These are phyloP conservation scores for Chymomyza amoena DNA, from an alignment of 2,888 invertebrate species.

Conservation along the genomic window DNA sequence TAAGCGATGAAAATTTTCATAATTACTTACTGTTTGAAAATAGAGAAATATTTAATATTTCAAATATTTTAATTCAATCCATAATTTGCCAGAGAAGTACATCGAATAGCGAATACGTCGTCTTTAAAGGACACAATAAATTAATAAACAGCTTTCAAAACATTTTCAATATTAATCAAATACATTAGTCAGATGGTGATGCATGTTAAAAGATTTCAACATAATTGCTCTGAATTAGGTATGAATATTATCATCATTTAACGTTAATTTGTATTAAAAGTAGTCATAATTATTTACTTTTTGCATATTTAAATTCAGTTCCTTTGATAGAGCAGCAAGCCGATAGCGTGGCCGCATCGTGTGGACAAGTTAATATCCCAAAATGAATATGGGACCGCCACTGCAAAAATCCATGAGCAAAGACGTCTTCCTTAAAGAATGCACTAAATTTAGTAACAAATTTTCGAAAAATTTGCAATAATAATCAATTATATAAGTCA, in stretches of 20 bases:
- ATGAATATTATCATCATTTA: slow-evolving; percentile 19
- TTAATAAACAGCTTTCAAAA: too few species aligned
- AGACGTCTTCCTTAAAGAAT: too few species aligned
- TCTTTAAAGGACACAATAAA: too few species aligned
- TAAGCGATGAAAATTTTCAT: background rate
- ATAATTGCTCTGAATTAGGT: slow-evolving; percentile 15
- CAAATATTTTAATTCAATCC: background rate
- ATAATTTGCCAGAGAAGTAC: background rate
- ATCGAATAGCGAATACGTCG: too few species aligned
- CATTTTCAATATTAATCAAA: too few species aligned
- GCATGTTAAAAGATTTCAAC: slow-evolving; percentile 6
- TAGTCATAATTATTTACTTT: background rate
- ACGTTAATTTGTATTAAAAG: background rate
- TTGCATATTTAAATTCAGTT: background rate
- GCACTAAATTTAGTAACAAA: too few species aligned
- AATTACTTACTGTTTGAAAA: background rate
- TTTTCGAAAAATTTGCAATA: too few species aligned
- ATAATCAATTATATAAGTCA: background rate
- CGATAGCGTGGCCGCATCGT: too few species aligned
- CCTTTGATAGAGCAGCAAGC: background rate
- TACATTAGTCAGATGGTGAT: background rate
- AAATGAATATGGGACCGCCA: too few species aligned
- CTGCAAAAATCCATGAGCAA: too few species aligned
- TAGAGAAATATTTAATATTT: too few species aligned
- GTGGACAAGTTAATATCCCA: too few species aligned